A percentile compares a stretch with the other conserved stretches of the same genome.
These are phyloP conservation scores for Zingel zingel DNA, from an alignment of 2,113 vertebrate species.

Conservation along the genomic window DNA sequence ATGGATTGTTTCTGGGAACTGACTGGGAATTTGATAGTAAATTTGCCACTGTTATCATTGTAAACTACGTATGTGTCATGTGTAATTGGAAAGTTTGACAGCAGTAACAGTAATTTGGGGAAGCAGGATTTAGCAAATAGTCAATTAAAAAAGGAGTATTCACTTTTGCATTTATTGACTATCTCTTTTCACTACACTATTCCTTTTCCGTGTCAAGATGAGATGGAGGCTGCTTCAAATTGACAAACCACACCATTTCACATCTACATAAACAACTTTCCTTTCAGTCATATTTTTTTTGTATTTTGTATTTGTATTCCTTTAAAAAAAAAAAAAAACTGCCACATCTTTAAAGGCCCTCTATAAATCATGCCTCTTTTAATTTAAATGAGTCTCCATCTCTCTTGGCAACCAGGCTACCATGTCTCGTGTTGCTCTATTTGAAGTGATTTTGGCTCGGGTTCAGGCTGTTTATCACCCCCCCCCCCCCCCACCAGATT, in stretches of 20 bases:
- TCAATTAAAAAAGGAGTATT: conserved; percentile 2
- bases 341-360: conserved; percentile 45
- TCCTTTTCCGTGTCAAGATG: conserved; percentile 37
- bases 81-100: background rate
- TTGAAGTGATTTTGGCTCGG: conserved; percentile 78
- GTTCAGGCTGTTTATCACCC: conserved; percentile 79
- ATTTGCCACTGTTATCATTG: background rate
- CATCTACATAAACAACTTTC: conserved; percentile 40
- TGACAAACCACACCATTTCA: conserved; percentile 33
- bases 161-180: conserved; percentile 3
- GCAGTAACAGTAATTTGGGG: conserved; percentile 14
- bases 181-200: conserved; percentile 3
- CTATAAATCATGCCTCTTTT: conserved; percentile 68
- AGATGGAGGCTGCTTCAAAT: conserved; percentile 45
- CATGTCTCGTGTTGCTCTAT: conserved; percentile 58
- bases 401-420: conserved; percentile 61
- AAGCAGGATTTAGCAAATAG: background rate
- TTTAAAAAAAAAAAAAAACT: conserved; percentile 23
- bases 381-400: conserved; percentile 66
- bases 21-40: too few relatives aligned
- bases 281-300: conserved; percentile 19
- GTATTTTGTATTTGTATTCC: conserved; percentile 21
- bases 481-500: conserved; percentile 75
- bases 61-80: background rate
- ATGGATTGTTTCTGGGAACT: background rate